These are phyloP conservation scores for Cardiocondyla obscurior DNA, from an alignment of 1,140 invertebrate genomes.

Conservation along the genomic window DNA sequence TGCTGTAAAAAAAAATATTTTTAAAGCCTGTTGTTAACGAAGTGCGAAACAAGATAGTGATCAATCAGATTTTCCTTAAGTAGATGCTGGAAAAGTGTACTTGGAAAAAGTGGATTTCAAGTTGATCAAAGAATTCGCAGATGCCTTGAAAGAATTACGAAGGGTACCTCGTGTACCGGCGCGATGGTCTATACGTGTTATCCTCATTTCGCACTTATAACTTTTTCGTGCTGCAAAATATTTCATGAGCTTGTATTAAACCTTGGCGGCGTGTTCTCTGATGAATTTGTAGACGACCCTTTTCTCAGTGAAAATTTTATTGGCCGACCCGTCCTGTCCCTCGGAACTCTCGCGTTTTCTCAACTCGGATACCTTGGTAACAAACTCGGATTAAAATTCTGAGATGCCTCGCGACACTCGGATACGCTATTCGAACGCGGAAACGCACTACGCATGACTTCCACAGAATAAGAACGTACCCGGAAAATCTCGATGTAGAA, in stretches of 20 bases:
- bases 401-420: background rate
- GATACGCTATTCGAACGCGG: background rate
- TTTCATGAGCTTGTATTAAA: constrained; percentile 55
- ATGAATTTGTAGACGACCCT: constrained; percentile 35
- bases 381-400: constrained; percentile 26
- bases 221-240: constrained; percentile 34
- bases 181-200: constrained; percentile 4
- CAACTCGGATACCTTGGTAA: background rate
- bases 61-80: constrained; percentile 27
- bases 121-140: constrained; percentile 43
- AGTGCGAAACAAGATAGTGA: background rate
- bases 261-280: background rate
- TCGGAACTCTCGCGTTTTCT: constrained; percentile 25
- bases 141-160: constrained; percentile 9
- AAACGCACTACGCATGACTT: background rate
- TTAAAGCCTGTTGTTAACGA: background rate
- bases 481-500: background rate
- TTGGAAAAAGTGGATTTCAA: constrained; percentile 28
- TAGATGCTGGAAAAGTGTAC: constrained; percentile 7
- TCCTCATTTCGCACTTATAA: constrained; percentile 28
- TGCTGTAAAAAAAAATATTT: constrained; percentile 8
- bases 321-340: background rate
- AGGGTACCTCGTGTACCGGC: background rate
- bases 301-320: constrained; percentile 46
- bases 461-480: background rate